Evolutionary conservation across 1,140 invertebrate genomes (phyloP).

Genomic region (Paralvinella palmiformis): DNA sequence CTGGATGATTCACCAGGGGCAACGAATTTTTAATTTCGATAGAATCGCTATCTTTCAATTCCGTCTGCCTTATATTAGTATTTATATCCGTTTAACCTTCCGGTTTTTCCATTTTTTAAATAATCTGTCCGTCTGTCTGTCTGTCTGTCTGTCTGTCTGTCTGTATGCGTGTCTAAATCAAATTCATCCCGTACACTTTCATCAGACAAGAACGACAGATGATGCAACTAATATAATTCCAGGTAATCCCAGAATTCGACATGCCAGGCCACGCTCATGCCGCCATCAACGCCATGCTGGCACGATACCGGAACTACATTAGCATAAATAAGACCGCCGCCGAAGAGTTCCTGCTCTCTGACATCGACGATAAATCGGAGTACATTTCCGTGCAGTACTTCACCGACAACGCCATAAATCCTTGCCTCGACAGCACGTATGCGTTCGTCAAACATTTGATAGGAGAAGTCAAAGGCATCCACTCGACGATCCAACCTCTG

Average conservation of each 20-base stretch:
- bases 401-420: conserved; percentile 42
- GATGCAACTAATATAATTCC: no score
- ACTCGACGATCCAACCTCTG: conserved; percentile 30
- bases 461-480: conserved; percentile 4
- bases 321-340: background rate
- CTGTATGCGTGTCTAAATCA: no score
- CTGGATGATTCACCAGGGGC: background rate
- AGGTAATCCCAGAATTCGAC: conserved; percentile 44
- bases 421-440: conserved; percentile 38
- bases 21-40: no score
- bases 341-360: conserved; percentile 22
- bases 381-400: conserved; percentile 40
- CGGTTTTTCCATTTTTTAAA: no score
- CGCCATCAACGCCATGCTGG: conserved; percentile 27
- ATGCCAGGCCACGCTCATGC: conserved; percentile 41
- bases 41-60: no score
- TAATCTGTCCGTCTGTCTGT: no score
- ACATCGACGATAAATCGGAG: conserved; percentile 31
- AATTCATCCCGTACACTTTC: no score
- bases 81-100: no score
- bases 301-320: conserved; percentile 9
- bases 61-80: no score
- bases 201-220: no score
- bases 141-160: no score
- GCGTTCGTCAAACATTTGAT: conserved; percentile 38